Percentiles rank a stretch among this genome's conserved stretches.
These are phyloP conservation scores for Callipepla squamata DNA, from an alignment of 2,113 vertebrate species.

Conservation along the genomic window DNA sequence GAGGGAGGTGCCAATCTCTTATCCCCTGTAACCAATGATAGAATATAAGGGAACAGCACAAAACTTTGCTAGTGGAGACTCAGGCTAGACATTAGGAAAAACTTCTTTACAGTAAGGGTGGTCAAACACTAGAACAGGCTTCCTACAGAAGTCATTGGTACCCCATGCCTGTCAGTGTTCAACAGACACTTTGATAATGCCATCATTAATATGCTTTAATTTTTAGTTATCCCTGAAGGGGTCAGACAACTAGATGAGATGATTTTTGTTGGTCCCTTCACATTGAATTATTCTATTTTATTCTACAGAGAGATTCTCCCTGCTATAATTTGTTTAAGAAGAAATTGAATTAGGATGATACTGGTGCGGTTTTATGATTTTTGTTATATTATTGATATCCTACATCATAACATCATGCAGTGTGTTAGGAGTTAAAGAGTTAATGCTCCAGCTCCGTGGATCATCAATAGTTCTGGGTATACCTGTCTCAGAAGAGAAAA, in stretches of 20 bases:
- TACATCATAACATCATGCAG: no score
- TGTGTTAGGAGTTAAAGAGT: no score
- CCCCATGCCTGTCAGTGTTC: background rate
- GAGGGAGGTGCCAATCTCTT: background rate
- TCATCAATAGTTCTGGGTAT: no score
- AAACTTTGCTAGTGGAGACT: background rate
- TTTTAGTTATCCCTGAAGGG: background rate
- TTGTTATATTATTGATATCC: no score
- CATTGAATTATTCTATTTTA: background rate
- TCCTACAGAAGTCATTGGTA: background rate
- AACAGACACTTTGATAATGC: background rate
- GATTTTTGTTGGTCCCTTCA: background rate
- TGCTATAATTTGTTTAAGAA: background rate
- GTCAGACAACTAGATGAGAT: background rate
- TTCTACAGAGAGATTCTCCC: background rate
- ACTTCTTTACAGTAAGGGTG: background rate
- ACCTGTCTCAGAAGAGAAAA: no score
- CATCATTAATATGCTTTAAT: background rate
- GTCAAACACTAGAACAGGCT: background rate
- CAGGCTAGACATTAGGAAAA: background rate
- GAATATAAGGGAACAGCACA: background rate
- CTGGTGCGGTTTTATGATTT: no score
- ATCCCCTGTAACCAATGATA: background rate
- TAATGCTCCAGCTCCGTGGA: no score
- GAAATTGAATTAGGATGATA: background rate